phyloP scores from a whole-genome alignment of 2,113 vertebrate genomes.

The Thunnus maccoyii region DNA sequence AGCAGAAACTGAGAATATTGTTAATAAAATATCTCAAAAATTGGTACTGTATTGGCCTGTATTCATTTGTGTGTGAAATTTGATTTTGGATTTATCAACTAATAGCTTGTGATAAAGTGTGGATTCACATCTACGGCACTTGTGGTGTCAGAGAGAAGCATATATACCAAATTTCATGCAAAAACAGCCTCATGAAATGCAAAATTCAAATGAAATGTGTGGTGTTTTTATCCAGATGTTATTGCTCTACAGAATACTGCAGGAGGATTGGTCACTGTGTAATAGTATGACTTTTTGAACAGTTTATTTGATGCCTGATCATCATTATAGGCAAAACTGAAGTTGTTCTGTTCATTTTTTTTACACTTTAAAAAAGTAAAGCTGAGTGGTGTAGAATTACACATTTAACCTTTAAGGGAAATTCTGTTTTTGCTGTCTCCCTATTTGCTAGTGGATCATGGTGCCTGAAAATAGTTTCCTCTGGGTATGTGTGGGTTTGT shows the following conservation, averaged over 20 bases:
- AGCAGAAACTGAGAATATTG: neutral
- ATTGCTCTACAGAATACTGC: neutral
- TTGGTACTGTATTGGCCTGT: neutral
- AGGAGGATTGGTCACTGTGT: neutral
- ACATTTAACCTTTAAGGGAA: conserved; percentile 16
- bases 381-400: neutral
- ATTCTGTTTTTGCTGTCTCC: neutral
- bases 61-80: neutral
- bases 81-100: neutral
- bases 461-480: neutral
- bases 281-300: neutral
- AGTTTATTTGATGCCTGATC: conserved; percentile 4
- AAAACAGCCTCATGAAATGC: neutral
- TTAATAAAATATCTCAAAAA: neutral
- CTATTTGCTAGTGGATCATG: neutral
- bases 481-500: neutral
- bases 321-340: conserved; percentile 9
- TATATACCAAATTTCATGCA: neutral
- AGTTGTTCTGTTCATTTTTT: neutral
- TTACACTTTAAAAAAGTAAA: conserved; percentile 12
- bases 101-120: neutral
- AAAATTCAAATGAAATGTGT: conserved; percentile 3
- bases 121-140: neutral
- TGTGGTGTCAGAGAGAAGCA: neutral
- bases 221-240: conserved; percentile 14